These are phyloP conservation scores for Synodontis membranacea DNA, from an alignment of 2,113 vertebrate species.

Conservation along the genomic window DNA sequence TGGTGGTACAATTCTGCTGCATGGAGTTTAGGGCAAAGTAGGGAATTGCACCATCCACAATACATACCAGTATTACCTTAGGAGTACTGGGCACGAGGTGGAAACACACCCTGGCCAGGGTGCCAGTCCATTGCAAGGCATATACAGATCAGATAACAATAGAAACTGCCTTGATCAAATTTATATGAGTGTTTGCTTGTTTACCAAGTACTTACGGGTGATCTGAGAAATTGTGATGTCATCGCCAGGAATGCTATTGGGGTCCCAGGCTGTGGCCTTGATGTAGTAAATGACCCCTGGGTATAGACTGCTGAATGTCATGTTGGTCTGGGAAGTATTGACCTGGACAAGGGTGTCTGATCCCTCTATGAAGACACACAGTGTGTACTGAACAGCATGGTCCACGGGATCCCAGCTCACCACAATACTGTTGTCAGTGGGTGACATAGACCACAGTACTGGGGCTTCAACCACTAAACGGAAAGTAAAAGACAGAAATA, in stretches of 20 bases:
- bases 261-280: slow-evolving; percentile 82
- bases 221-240: slow-evolving; percentile 82
- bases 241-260: slow-evolving; percentile 79
- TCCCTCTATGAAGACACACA: slow-evolving; percentile 78
- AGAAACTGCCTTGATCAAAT: neutral
- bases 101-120: neutral
- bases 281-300: slow-evolving; percentile 83
- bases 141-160: neutral
- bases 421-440: slow-evolving; percentile 70
- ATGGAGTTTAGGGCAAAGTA: slow-evolving; percentile 69
- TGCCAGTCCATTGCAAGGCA: neutral
- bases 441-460: slow-evolving; percentile 72
- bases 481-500: slow-evolving; percentile 10
- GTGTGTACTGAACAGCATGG: slow-evolving; percentile 77
- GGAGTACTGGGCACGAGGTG: neutral
- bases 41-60: slow-evolving; percentile 61
- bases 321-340: slow-evolving; percentile 76
- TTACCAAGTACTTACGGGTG: slow-evolving; percentile 79
- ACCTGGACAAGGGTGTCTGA: slow-evolving; percentile 73
- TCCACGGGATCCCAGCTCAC: slow-evolving; percentile 79
- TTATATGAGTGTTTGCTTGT: neutral
- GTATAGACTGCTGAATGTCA: slow-evolving; percentile 76
- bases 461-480: slow-evolving; percentile 80
- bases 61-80: neutral
- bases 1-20: slow-evolving; percentile 73